Conservation (phyloP, 2,888 invertebrate genomes). For the Sphaeridia pumilis region DNA sequence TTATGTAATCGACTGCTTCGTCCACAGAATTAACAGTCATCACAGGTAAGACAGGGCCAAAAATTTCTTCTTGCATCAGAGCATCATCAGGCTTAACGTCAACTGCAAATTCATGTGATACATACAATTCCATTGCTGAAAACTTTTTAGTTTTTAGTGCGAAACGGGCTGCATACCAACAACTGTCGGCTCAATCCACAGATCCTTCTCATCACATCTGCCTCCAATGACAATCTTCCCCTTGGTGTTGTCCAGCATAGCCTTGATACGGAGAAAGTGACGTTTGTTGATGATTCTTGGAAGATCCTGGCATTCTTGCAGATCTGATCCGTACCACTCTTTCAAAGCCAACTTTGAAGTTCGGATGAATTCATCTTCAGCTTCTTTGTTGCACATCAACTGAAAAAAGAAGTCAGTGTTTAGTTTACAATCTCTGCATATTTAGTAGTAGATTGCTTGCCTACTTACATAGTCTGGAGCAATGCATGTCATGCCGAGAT, state of each 20-base stretch:
- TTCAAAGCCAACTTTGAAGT: slow-evolving; percentile 54
- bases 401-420: not conserved
- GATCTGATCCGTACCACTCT: slow-evolving; percentile 73
- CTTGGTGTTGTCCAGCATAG: slow-evolving; percentile 27
- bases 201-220: slow-evolving; percentile 56
- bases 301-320: slow-evolving; percentile 69
- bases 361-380: slow-evolving; percentile 60
- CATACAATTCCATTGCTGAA: no score
- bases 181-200: slow-evolving; percentile 76
- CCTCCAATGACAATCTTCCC: slow-evolving; percentile 71
- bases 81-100: slow-evolving; percentile 22
- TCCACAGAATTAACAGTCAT: slow-evolving; percentile 67
- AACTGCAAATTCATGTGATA: slow-evolving; percentile 6
- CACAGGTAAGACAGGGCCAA: slow-evolving; percentile 91
- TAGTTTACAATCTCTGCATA: not conserved
- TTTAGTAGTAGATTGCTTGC: not conserved
- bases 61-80: slow-evolving; percentile 66
- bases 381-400: slow-evolving; percentile 65
- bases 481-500: slow-evolving; percentile 82
- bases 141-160: no score
- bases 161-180: slow-evolving; percentile 27
- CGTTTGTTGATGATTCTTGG: slow-evolving; percentile 59
- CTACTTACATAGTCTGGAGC: slow-evolving; percentile 76
- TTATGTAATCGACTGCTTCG: slow-evolving; percentile 80
- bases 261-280: slow-evolving; percentile 54